A percentile compares a stretch with the other conserved stretches of the same genome.
Evolutionary conservation across 2,797 vertebrate genomes (phyloP).

Genomic region (Ctenopoma kingsleyae): DNA sequence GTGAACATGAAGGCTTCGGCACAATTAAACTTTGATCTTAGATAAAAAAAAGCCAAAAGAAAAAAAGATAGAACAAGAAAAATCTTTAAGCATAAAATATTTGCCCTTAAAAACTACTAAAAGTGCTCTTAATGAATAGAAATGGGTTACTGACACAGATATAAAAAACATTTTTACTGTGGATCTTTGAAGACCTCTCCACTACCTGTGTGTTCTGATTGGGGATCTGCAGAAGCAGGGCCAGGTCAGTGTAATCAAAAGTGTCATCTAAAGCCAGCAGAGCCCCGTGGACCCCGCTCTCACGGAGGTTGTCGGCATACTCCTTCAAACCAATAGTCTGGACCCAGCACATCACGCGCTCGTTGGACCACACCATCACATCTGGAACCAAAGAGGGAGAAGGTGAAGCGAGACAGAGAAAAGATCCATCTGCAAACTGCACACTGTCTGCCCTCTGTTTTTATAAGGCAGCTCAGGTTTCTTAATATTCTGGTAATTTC

Average conservation of each 20-base stretch:
- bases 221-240: conserved; percentile 93
- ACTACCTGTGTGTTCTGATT: conserved; percentile 92
- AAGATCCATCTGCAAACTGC: conserved; percentile 28
- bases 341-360: conserved; percentile 95
- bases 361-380: conserved; percentile 97
- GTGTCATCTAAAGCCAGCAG: conserved; percentile 94
- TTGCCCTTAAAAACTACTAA: not conserved
- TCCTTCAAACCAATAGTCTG: conserved; percentile 93
- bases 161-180: not conserved
- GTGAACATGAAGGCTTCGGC: not conserved
- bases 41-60: too few species aligned
- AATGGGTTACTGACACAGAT: too few species aligned
- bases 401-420: conserved; percentile 3
- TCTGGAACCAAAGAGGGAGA: conserved; percentile 75
- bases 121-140: not conserved
- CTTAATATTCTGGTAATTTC: conserved; percentile 22
- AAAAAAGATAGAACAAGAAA: not conserved
- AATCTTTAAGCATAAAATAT: not conserved
- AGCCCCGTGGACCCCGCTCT: conserved; percentile 93
- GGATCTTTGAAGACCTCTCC: not conserved
- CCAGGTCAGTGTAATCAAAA: conserved; percentile 93
- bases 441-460: conserved; percentile 18
- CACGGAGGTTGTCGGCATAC: conserved; percentile 92
- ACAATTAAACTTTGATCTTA: too few species aligned
- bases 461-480: conserved; percentile 30